A percentile compares a stretch with the other conserved stretches of the same genome.
Conservation (phyloP, 1,140 invertebrate species). For the Cyrtorhinus lividipennis region DNA sequence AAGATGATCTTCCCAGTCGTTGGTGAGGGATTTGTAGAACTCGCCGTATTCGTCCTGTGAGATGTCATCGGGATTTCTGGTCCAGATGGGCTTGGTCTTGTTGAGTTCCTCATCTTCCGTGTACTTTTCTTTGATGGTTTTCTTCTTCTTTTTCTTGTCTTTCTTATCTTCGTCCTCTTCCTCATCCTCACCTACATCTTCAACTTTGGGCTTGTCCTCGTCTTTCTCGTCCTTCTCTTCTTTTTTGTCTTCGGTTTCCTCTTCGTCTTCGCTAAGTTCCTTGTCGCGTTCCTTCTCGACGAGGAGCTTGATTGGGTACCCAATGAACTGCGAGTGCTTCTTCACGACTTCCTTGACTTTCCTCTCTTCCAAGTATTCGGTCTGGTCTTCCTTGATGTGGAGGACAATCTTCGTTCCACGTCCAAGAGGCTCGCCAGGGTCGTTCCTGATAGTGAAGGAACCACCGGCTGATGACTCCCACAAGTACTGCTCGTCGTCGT, state of each 20-base stretch:
- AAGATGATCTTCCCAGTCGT: constrained; percentile 98
- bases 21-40: constrained; percentile 97
- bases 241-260: constrained; percentile 50
- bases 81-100: constrained; percentile 99
- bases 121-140: constrained; percentile 95
- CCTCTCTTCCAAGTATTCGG: constrained; percentile 71
- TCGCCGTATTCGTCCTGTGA: constrained; percentile 96
- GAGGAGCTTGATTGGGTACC: constrained; percentile 91
- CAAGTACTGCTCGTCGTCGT: constrained; percentile 70
- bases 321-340: constrained; percentile 99
- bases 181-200: constrained; percentile 81
- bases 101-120: constrained; percentile 97
- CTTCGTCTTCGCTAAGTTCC: constrained; percentile 81
- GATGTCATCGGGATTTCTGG: constrained; percentile 94
- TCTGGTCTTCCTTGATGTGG: constrained; percentile 66
- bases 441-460: constrained; percentile 53
- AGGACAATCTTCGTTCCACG: constrained; percentile 63
- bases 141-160: constrained; percentile 84
- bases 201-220: constrained; percentile 79
- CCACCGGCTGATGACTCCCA: constrained; percentile 74
- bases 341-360: constrained; percentile 95
- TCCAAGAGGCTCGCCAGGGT: constrained; percentile 43
- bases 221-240: constrained; percentile 45
- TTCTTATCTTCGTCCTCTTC: constrained; percentile 59
- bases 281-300: constrained; percentile 92